Conservation (phyloP, 1,140 invertebrate genomes). For the Teleopsis dalmanni region DNA sequence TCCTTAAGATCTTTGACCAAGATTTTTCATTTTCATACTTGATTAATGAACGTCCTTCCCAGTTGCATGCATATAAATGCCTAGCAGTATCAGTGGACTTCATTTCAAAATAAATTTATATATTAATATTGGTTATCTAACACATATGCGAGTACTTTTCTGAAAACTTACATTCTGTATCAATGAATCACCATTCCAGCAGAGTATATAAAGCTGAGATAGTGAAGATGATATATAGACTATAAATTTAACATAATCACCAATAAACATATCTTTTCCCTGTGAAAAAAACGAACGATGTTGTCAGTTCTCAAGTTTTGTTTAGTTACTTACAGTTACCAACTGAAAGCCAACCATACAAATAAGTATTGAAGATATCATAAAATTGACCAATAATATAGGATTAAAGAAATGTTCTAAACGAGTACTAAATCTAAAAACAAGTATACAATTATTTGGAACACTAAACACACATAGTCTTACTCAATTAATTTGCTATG, state of each 20-base stretch:
- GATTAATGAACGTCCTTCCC: conserved; percentile 18
- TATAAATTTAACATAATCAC: conserved; percentile 35
- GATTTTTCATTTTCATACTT: neutral
- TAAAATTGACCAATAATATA: conserved; percentile 32
- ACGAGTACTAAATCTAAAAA: conserved; percentile 22
- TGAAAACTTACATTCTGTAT: conserved; percentile 26
- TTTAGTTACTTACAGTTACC: conserved; percentile 31
- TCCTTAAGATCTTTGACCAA: neutral
- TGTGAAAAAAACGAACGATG: no score
- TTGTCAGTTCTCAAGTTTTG: no score
- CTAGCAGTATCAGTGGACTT: conserved; percentile 28
- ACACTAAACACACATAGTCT: neutral
- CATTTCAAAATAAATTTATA: neutral
- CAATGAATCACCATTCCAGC: conserved; percentile 32
- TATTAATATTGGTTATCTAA: no score
- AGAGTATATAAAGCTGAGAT: conserved; percentile 35
- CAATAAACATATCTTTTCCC: conserved; percentile 35
- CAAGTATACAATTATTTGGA: neutral
- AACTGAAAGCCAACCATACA: conserved; percentile 43
- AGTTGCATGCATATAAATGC: conserved; percentile 30
- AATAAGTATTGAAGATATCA: conserved; percentile 35
- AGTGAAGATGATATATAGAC: conserved; percentile 34
- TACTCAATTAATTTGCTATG: conserved; percentile 32
- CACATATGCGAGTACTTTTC: no score
- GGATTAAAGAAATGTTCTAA: conserved; percentile 41